Evolutionary conservation across 2,888 invertebrate species (phyloP).

Genomic region (Imbricaverruca yamaguchii): DNA sequence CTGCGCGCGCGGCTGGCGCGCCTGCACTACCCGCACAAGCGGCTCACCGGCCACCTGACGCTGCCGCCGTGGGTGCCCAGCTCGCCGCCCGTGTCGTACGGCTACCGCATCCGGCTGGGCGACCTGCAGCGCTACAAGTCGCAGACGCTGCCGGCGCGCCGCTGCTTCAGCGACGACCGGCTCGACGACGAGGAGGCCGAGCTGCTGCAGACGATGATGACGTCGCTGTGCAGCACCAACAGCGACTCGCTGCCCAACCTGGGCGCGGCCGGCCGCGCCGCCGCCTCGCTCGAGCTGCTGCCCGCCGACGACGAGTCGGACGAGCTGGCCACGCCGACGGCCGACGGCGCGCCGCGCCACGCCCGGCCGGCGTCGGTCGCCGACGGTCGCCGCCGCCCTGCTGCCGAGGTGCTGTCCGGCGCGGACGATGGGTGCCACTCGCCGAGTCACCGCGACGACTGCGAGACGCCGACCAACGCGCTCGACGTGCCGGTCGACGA

Average conservation of each 20-base stretch:
- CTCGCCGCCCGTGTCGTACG: not conserved
- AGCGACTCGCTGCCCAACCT: slow-evolving; percentile 1
- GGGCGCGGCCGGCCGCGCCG: not conserved
- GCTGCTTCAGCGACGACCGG: slow-evolving; percentile 11
- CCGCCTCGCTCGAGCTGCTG: not conserved
- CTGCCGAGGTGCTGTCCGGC: too few relatives aligned
- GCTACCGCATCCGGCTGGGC: slow-evolving; percentile 4
- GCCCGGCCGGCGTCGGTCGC: too few relatives aligned
- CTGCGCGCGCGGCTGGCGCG: not conserved
- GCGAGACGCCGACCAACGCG: not conserved
- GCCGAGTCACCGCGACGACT: slow-evolving; percentile 24
- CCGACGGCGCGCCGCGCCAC: slow-evolving; percentile 18
- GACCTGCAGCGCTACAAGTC: slow-evolving; percentile 12
- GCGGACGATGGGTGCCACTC: not conserved
- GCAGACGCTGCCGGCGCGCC: slow-evolving; percentile 15
- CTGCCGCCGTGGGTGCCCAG: slow-evolving; percentile 14
- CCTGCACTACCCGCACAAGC: not conserved
- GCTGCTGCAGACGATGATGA: not conserved
- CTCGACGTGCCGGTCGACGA: not conserved
- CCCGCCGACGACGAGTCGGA: not conserved
- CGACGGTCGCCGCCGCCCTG: too few relatives aligned
- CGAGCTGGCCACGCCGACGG: not conserved
- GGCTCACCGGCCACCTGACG: slow-evolving; percentile 15
- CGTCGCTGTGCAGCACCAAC: slow-evolving; percentile 6
- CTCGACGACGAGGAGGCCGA: slow-evolving; percentile 3